Conservation (phyloP, 1,140 invertebrate species). For the Euura saliciscinereae region DNA sequence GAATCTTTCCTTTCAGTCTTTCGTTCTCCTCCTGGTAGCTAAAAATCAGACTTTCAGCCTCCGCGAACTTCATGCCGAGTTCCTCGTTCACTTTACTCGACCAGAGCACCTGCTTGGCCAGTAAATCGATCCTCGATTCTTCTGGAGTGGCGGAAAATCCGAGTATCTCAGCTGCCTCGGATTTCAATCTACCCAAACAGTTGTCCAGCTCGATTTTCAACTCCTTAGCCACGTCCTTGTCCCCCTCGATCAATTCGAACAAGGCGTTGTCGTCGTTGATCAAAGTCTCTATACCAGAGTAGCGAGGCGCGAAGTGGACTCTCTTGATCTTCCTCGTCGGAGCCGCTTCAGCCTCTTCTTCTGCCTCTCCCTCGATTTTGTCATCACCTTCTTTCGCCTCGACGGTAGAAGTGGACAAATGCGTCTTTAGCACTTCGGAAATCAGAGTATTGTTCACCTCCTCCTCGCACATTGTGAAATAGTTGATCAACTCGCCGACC, state of each 20-base stretch:
- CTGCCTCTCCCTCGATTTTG: constrained; percentile 16
- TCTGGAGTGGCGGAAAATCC: constrained; percentile 60
- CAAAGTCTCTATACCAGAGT: constrained; percentile 66
- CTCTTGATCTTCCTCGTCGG: constrained; percentile 55
- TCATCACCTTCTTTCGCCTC: constrained; percentile 33
- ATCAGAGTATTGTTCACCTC: constrained; percentile 77
- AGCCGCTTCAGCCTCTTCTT: constrained; percentile 10
- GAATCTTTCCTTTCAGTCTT: constrained; percentile 65
- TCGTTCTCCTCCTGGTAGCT: constrained; percentile 61
- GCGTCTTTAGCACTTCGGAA: constrained; percentile 64
- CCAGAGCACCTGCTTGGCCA: constrained; percentile 33
- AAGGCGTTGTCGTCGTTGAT: constrained; percentile 60
- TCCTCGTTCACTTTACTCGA: constrained; percentile 41
- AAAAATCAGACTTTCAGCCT: constrained; percentile 57
- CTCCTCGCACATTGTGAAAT: constrained; percentile 76
- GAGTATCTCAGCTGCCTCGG: constrained; percentile 71
- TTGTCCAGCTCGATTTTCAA: constrained; percentile 66
- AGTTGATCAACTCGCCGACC: constrained; percentile 70
- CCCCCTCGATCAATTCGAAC: constrained; percentile 41
- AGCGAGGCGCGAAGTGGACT: constrained; percentile 74
- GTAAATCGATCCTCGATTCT: constrained; percentile 27
- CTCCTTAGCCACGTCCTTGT: constrained; percentile 65
- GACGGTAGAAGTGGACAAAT: constrained; percentile 35
- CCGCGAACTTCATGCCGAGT: constrained; percentile 49
- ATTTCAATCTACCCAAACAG: constrained; percentile 68